Base-by-base conservation (phyloP, 2,888 invertebrate species). In the Quadriops clusia region DNA sequence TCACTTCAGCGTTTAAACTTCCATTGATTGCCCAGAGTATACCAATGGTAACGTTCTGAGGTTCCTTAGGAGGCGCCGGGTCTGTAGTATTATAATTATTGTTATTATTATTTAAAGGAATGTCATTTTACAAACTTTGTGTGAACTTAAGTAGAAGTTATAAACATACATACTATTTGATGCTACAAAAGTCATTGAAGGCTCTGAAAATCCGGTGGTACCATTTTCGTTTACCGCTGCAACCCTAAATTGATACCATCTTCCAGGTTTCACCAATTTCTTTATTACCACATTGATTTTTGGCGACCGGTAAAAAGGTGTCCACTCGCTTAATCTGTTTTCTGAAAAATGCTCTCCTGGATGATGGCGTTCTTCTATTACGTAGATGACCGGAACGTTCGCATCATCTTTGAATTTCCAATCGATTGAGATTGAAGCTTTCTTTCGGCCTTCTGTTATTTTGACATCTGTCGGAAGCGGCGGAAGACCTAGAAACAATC, bases 211-310 rank as follows among this genome's bases (percentile, higher is more conserved):
- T 6, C 83, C 83, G 37, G 72, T 62, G 3, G 79, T 78, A 1
- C 83, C 83, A 28, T 73, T 68, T 2, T 68, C 69, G 49, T 77
- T 80, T 3, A 83, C 71, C 1, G 82, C 76, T 0, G 82, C 80
- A 3, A 82, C 75, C n/a, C 82, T 66, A 49, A 82, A 80, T 42
- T 80, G 74, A 56, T 82, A 83, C 81, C 81, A 82, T 27, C 75
- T 70, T 3, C 81, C 82, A 0, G 78, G 76, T 47, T 72, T 74
- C 27, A 73, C 54, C 16, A 70, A 53, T 32, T 67, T 66, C 12
- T 65, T 67, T 7, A 77, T 54, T 1, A 68, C 62, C 2, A 66
- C 64, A 38, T 64, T 67, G 1, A 67, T 63, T 43, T 71, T 72
- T 38, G 49, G 58, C 1, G 71, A 67, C 36, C 68, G 60, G 30